Base-by-base conservation (phyloP, 2,113 vertebrate species). In the Barbus barbus region DNA sequence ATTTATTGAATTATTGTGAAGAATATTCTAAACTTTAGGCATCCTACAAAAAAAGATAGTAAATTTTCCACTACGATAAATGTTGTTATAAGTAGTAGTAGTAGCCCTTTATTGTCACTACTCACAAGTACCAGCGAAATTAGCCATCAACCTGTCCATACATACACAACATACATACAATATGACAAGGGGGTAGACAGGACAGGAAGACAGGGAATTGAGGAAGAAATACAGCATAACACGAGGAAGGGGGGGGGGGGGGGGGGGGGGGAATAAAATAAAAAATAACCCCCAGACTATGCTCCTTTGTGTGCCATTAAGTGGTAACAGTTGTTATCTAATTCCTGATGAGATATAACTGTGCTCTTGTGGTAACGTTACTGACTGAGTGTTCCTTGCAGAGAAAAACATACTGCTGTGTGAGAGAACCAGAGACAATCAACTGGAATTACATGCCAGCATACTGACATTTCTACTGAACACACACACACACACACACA, bases 381-480 rank as follows among this genome's bases (percentile, higher is more conserved):
- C 28, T 63, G 60, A 72, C 38, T 73, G 79, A n/a, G n/a, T n/a
- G n/a, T n/a, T n/a, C n/a, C n/a, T n/a, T n/a, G n/a, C n/a, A n/a
- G n/a, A 77, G 79, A 76, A 56, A 41, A 86, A 72, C 31, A 75
- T 46, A 36, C 73, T 46, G 53, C 26, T 60, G 26, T 44, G 51
- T 72, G n/a, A 74, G 81, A 74, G 91, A 93, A 93, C 90, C 89
- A 79, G 92, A 93, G 88, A 90, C 88, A 80, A 2, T 0, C 65
- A 89, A 84, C 90, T 95, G 92, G 87, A 94, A 95, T 95, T 95
- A 93, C 93, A 88, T 33, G 16, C 86, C 41, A 12, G n/a, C 20
- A 26, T 48, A n/a, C 28, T 72, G 74, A 72, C 63, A n/a, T 53
- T 81, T 81, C 78, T 69, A 61, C 22, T 72, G 46, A 41, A 72